Base-by-base conservation (phyloP, 2,797 vertebrate genomes). In the Arnoldichthys spilopterus region DNA sequence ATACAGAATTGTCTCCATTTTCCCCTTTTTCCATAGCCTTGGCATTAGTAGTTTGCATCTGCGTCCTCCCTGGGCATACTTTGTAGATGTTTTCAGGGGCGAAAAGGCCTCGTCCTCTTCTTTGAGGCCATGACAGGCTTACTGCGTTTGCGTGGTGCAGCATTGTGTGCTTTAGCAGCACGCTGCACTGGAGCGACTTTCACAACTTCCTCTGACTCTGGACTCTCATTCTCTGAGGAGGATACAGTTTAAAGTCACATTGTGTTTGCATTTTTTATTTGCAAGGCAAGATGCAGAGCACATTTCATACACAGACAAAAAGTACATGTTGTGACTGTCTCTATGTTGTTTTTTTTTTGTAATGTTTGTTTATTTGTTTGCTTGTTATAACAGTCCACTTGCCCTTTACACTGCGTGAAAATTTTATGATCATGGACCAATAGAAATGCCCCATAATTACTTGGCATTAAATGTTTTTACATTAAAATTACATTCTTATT, bases 131-230 rank as follows among this genome's bases (percentile, higher is more conserved):
- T 32, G 18, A 49, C 59, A 1, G 86, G 53, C 61, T 87, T 87
- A 76, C 82, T 84, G 8, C 84, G 83, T 43, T 84, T 87, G 54
- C 81, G 84, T 24, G 81, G 79, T 37, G 80, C 56, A 34, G 77
- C 54, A 70, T 81, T 82, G 20, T 80, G 76, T 62, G 83, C 74
- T 68, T 87, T 87, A 18, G 81, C 51, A 6, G 79, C 72, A 1
- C 77, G 83, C 12, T 83, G 84, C 34, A 79, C 79, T 2, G 81
- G 81, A 28, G 40, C 62, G 24, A 70, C 61, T 30, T 76, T 82
- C 59, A 77, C 69, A 22, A 69, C 85, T 81, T 89, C 88, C 24
- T 88, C 84, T 59, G 86, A 88, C 75, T 91, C 87, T 0, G 76
- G 63, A 6, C 32, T 81, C 79, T 89, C 85, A 0, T 91, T 85